A percentile compares a stretch with the other conserved stretches of the same genome.
Conservation (phyloP, 2,888 invertebrate genomes). For the Orthosia gothica region DNA sequence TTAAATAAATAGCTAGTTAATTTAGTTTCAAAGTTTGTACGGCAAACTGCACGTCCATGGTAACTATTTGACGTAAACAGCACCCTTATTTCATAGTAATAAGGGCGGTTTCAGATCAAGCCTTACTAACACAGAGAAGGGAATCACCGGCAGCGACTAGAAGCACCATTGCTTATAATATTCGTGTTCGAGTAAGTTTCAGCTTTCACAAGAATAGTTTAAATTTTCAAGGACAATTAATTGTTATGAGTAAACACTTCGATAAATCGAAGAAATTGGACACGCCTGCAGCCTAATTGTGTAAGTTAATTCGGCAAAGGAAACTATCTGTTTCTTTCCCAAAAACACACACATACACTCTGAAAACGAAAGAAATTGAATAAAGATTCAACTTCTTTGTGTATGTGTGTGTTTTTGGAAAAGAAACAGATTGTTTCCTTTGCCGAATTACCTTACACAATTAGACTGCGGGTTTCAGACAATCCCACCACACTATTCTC, state of each 20-base stretch:
- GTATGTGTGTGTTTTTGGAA: too few species aligned
- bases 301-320: too few species aligned
- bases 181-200: background rate
- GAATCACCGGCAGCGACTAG: background rate
- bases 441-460: too few species aligned
- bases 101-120: background rate
- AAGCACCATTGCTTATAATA: background rate
- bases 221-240: background rate
- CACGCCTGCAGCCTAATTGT: too few species aligned
- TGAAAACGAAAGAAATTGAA: too few species aligned
- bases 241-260: background rate
- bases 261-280: too few species aligned
- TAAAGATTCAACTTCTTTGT: too few species aligned
- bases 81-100: background rate
- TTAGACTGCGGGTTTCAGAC: too few species aligned
- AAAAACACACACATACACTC: too few species aligned
- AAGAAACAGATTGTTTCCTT: too few species aligned
- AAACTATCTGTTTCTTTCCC: too few species aligned
- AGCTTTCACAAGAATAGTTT: background rate
- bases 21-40: constrained; percentile 11
- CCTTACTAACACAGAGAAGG: background rate
- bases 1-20: constrained; percentile 2
- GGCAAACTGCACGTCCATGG: background rate
- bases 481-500: too few species aligned
- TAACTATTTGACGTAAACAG: background rate